These are phyloP conservation scores for Penaeus vannamei DNA, from an alignment of 1,140 invertebrate genomes.

Conservation along the genomic window DNA sequence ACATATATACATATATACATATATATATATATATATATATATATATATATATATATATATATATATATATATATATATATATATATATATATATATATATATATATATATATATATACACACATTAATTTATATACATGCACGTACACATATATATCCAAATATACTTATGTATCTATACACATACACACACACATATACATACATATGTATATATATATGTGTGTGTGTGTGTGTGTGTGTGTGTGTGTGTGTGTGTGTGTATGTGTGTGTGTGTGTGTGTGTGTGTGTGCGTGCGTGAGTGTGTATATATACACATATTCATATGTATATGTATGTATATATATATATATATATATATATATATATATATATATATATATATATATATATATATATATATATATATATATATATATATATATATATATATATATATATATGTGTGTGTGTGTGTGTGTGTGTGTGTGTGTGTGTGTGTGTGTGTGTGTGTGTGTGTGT, in stretches of 20 bases:
- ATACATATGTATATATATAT: conserved; percentile 5
- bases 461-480: no score
- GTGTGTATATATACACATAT: no score
- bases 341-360: no score
- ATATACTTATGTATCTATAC: not conserved
- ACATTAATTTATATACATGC: not conserved
- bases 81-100: conserved; percentile 21
- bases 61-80: not conserved
- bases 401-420: no score
- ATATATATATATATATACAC: conserved; percentile 7
- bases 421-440: no score
- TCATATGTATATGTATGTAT: no score
- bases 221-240: not conserved
- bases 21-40: conserved; percentile 22
- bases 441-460: no score
- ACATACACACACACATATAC: not conserved
- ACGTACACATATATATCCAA: not conserved
- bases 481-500: no score
- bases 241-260: not conserved
- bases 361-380: no score
- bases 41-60: conserved; percentile 21
- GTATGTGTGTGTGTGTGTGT: not conserved
- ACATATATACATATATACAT: conserved; percentile 8
- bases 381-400: no score
- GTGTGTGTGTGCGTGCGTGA: no score